Evolutionary conservation across 2,113 vertebrate species (phyloP), one percentile per base, ranked within the genome.

Genomic region (Rhabdomys dilectus): DNA sequence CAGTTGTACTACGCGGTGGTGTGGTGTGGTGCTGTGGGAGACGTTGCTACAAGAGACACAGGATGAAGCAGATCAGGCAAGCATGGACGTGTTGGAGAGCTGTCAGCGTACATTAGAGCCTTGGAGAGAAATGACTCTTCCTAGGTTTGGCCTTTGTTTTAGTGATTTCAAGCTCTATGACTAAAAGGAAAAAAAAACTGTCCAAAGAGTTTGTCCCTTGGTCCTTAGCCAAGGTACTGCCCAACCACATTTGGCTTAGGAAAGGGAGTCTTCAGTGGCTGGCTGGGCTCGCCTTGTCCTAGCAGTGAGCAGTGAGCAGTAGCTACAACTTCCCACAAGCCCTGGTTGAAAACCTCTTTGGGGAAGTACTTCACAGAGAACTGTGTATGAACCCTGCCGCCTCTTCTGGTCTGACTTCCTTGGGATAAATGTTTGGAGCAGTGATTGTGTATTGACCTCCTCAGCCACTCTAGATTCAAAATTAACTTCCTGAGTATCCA

Each of bases 291-390:
- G 24, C 34, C 2, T 51, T 60, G 29, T 75, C 10, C n/a, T 56
- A 45, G 26, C 34, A 45, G 51, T 62, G 31, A 9, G 51, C 7
- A n/a, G 39, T 36, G 16, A 15, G 21, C 26, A 19, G 10, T 34
- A 26, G 60, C 7, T 48, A 34, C 64, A 58, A 19, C 78, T 2
- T 7, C 48, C 56, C 73, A 75, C 64, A 96, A 16, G 7, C 87
- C 29, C 5, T 1, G 29, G 81, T 31, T 58, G 26, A 8, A 0
- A 3, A 29, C 2, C 0, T 36, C 7, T 36, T 36, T 58, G 31
- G n/a, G 34, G 29, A 29, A 17, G 9, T 19, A 0, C 56, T 80
- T 45, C 56, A 7, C 4, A n/a, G 15, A 73, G 31, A 1, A 58
- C 9, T 31, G 9, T 34, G 21, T 58, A 0, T 36, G n/a, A 58